phyloP scores from a whole-genome alignment of 1,140 invertebrate species.

The Pseudomyrmex concolor region DNA sequence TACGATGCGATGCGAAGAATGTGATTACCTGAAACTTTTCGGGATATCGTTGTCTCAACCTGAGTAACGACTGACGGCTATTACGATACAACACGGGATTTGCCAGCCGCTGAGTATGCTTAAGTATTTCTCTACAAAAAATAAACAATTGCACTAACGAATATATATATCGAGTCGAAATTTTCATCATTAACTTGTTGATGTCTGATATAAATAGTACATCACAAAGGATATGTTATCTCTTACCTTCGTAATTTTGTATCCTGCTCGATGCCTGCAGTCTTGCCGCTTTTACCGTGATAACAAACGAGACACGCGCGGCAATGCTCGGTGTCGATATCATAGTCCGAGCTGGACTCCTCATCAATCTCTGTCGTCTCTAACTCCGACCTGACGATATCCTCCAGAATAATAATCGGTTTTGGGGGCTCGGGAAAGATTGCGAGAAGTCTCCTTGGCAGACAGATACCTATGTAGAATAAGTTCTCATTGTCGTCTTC shows the following conservation, averaged over 20 bases:
- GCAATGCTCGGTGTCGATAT: slow-evolving; percentile 76
- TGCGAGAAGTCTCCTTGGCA: slow-evolving; percentile 89
- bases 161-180: neutral
- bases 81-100: slow-evolving; percentile 89
- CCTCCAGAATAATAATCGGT: slow-evolving; percentile 75
- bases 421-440: slow-evolving; percentile 88
- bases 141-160: neutral
- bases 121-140: slow-evolving; percentile 85
- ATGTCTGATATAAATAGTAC: neutral
- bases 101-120: slow-evolving; percentile 88
- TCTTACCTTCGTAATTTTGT: slow-evolving; percentile 78
- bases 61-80: slow-evolving; percentile 88
- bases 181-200: neutral
- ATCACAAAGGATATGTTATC: neutral
- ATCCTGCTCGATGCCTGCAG: slow-evolving; percentile 72
- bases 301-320: slow-evolving; percentile 81
- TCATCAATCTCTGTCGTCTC: slow-evolving; percentile 80
- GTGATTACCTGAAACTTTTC: slow-evolving; percentile 83
- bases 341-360: slow-evolving; percentile 77
- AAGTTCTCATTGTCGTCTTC: slow-evolving; percentile 78
- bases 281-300: slow-evolving; percentile 69
- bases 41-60: slow-evolving; percentile 95
- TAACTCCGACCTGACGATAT: slow-evolving; percentile 67
- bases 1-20: neutral
- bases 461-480: slow-evolving; percentile 92